These are phyloP conservation scores for Trichomalopsis sarcophagae DNA, from an alignment of 1,140 invertebrate species.

Conservation along the genomic window DNA sequence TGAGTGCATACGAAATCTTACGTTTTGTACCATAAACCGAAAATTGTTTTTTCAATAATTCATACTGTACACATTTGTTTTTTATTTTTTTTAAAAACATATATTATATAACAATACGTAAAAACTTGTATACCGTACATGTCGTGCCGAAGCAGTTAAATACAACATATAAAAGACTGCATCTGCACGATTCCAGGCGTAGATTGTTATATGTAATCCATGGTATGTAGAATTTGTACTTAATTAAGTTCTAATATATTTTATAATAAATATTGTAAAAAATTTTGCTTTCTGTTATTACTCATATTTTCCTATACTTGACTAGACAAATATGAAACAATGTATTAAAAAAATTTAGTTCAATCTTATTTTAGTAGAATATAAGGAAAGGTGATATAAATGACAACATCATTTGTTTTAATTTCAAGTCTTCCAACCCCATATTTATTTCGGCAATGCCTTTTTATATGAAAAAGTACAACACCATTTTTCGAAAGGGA, in stretches of 20 bases:
- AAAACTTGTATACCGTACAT: constrained; percentile 45
- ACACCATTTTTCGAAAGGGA: constrained; percentile 69
- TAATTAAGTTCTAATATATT: constrained; percentile 68
- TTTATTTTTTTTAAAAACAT: constrained; percentile 14
- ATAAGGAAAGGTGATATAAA: neutral
- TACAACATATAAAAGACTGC: neutral
- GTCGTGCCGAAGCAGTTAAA: constrained; percentile 53
- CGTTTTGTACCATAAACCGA: constrained; percentile 27
- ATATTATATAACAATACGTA: constrained; percentile 45
- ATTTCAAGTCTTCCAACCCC: constrained; percentile 72
- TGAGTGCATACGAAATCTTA: constrained; percentile 30
- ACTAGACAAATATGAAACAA: neutral
- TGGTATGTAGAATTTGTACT: constrained; percentile 67
- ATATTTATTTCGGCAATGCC: constrained; percentile 74
- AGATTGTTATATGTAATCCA: constrained; percentile 60
- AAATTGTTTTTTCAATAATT: constrained; percentile 43
- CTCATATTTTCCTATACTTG: neutral
- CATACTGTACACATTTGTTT: constrained; percentile 17
- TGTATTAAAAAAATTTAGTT: neutral
- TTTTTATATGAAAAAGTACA: constrained; percentile 74
- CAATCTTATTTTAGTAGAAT: neutral
- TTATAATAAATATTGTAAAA: constrained; percentile 67
- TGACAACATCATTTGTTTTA: constrained; percentile 13
- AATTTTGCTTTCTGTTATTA: constrained; percentile 32
- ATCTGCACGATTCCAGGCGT: constrained; percentile 34